Conservation (phyloP, 92 coral and sea anemone genomes). For the Nematostella vectensis region DNA sequence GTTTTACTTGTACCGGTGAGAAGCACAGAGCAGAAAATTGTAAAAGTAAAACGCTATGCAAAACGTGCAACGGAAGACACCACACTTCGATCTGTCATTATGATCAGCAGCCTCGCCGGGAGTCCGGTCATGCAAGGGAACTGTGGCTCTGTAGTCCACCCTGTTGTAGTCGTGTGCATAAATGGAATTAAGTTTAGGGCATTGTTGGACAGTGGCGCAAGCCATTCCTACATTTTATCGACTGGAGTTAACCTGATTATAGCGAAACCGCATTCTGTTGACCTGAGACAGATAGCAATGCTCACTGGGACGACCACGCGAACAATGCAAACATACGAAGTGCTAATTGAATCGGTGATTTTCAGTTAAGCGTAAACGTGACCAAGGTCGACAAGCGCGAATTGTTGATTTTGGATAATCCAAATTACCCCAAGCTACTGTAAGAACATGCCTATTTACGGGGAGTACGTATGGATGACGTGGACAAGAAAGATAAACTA, state of each 20-base stretch:
- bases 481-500: constrained; percentile 26
- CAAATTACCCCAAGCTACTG: constrained; percentile 15
- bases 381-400: constrained; percentile 40
- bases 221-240: constrained; percentile 59
- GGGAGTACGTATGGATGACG: constrained; percentile 39
- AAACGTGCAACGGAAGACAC: constrained; percentile 22
- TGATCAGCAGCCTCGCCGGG: constrained; percentile 10
- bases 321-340: constrained; percentile 52
- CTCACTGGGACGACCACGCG: constrained; percentile 39
- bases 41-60: constrained; percentile 24
- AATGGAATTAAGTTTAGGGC: constrained; percentile 40
- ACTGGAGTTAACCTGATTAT: constrained; percentile 33
- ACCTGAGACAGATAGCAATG: constrained; percentile 55
- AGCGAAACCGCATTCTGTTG: constrained; percentile 36
- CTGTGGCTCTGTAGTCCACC: not conserved
- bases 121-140: constrained; percentile 23
- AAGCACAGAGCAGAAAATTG: constrained; percentile 40
- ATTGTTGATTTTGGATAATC: constrained; percentile 29
- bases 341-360: constrained; percentile 19
- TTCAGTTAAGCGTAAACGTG: constrained; percentile 20
- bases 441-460: constrained; percentile 12
- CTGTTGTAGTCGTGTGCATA: constrained; percentile 37
- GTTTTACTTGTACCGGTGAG: constrained; percentile 37
- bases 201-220: constrained; percentile 45
- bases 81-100: constrained; percentile 45